These are phyloP conservation scores for Palaemon carinicauda DNA, from an alignment of 1,140 invertebrate species.

Conservation along the genomic window DNA sequence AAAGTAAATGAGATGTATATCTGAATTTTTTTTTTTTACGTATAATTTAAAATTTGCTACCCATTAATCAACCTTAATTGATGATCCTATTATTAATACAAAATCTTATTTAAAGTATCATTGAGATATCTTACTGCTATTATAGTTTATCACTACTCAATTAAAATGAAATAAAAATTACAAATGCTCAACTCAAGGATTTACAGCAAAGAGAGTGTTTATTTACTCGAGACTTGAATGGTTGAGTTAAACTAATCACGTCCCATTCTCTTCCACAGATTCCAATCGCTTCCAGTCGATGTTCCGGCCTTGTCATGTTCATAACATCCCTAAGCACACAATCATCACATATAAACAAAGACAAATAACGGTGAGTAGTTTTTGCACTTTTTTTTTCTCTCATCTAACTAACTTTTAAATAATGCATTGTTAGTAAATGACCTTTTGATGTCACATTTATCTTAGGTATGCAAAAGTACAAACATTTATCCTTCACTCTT, in stretches of 20 bases:
- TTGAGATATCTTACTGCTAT: too few species aligned
- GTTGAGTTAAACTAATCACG: background rate
- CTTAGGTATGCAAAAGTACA: background rate
- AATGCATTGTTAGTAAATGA: too few species aligned
- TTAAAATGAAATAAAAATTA: too few species aligned
- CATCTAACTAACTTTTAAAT: too few species aligned
- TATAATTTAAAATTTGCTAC: too few species aligned
- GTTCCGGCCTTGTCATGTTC: slow-evolving; percentile 5
- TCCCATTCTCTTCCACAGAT: background rate
- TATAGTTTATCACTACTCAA: too few species aligned
- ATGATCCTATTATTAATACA: too few species aligned
- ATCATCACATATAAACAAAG: background rate
- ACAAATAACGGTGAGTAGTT: slow-evolving; percentile 18
- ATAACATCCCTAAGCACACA: background rate
- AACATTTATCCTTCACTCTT: too few species aligned
- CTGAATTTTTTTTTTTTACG: too few species aligned
- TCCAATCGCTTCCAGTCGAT: slow-evolving; percentile 31
- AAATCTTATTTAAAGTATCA: too few species aligned
- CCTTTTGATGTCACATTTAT: background rate
- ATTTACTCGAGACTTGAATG: background rate
- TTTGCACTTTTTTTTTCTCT: background rate
- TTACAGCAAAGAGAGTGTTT: background rate
- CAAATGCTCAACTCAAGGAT: background rate
- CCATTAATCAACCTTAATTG: too few species aligned
- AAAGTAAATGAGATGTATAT: too few species aligned